Evolutionary conservation across 2,113 vertebrate species (phyloP).

Genomic region (Boleophthalmus pectinirostris): DNA sequence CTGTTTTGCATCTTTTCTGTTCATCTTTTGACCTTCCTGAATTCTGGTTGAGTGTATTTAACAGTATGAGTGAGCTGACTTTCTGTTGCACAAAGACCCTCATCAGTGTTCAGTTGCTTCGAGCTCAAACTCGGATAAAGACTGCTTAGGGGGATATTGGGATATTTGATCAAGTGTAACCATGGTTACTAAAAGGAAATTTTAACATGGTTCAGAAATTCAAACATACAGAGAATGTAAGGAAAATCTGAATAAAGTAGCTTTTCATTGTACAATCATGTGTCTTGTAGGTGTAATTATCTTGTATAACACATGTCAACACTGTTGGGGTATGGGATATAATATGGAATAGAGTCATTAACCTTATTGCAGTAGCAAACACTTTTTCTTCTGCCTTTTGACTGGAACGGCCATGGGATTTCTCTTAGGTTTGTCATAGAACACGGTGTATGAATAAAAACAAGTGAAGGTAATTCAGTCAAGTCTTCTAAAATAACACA

Average conservation of each 20-base stretch:
- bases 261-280: not conserved
- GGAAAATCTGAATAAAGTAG: conserved; percentile 1
- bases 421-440: not conserved
- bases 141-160: conserved; percentile 25
- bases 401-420: not conserved
- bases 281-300: not conserved
- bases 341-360: not conserved
- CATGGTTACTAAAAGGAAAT: conserved; percentile 54
- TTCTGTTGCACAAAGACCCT: not conserved
- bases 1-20: not conserved
- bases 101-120: conserved; percentile 5
- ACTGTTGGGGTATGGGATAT: not conserved
- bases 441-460: too few relatives aligned
- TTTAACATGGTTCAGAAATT: conserved; percentile 26
- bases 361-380: not conserved
- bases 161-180: conserved; percentile 51
- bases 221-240: conserved; percentile 25
- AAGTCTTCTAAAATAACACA: too few relatives aligned
- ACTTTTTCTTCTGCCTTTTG: not conserved
- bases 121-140: conserved; percentile 7
- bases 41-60: not conserved
- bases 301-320: not conserved
- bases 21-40: not conserved
- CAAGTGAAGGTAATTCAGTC: too few relatives aligned
- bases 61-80: not conserved